These are phyloP conservation scores for Ganaspis brasiliensis DNA, from an alignment of 2,888 invertebrate species.

Conservation along the genomic window DNA sequence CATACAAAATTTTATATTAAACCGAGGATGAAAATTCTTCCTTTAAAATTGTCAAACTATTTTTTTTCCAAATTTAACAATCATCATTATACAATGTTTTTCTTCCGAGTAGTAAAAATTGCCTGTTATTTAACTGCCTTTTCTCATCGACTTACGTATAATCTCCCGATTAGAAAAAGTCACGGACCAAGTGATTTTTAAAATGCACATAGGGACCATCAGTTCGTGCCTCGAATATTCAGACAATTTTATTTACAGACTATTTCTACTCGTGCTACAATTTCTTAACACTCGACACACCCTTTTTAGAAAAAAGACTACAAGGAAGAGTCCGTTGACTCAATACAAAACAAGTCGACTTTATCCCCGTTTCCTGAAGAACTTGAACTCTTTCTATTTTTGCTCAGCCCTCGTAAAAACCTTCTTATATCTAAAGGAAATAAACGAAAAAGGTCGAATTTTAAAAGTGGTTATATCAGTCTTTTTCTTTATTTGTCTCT, in stretches of 20 bases:
- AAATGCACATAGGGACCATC: conserved; percentile 13
- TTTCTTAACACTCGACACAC: not conserved
- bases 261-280: not conserved
- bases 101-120: too few species aligned
- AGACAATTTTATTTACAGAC: not conserved
- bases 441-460: conserved; percentile 12
- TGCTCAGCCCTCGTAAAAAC: conserved; percentile 12
- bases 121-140: too few species aligned
- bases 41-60: too few species aligned
- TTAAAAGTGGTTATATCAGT: not conserved
- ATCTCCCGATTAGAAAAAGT: too few species aligned
- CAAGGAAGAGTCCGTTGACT: conserved; percentile 3
- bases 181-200: not conserved
- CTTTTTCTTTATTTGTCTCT: not conserved
- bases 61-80: too few species aligned
- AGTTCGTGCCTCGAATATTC: conserved; percentile 2
- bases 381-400: conserved; percentile 15
- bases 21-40: too few species aligned
- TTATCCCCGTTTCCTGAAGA: not conserved
- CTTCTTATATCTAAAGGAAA: not conserved
- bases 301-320: not conserved
- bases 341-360: not conserved
- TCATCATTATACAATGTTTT: too few species aligned
- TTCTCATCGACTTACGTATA: too few species aligned
- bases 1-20: too few species aligned